These are phyloP conservation scores for Selene dorsalis DNA, from an alignment of 2,797 vertebrate species.

Conservation along the genomic window DNA sequence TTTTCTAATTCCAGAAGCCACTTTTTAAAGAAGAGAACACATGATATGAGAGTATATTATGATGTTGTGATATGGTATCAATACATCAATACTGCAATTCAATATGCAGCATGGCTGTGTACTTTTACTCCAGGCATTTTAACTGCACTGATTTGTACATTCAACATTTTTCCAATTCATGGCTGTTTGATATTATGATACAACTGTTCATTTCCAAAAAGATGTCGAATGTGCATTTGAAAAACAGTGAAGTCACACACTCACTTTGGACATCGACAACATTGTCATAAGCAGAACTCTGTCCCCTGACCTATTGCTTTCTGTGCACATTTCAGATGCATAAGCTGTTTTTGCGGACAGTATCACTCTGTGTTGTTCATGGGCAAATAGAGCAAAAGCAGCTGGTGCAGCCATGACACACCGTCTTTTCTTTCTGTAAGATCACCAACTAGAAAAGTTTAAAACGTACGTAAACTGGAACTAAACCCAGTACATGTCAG, in stretches of 20 bases:
- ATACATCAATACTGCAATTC: background rate
- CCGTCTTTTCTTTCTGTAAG: background rate
- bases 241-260: background rate
- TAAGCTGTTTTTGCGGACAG: background rate
- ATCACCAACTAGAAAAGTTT: background rate
- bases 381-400: slow-evolving; percentile 3
- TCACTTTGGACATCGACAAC: background rate
- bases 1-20: background rate
- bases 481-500: background rate
- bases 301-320: background rate
- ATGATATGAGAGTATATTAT: background rate
- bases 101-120: background rate
- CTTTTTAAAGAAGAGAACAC: background rate
- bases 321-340: background rate
- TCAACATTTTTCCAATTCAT: background rate
- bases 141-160: background rate
- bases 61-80: background rate
- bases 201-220: background rate
- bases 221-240: background rate
- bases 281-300: background rate
- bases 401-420: background rate
- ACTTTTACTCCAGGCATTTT: background rate
- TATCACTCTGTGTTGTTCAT: background rate
- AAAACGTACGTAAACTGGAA: background rate
- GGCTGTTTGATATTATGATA: background rate